phyloP scores from a whole-genome alignment of 1,140 invertebrate species.

The Drosophila busckii region DNA sequence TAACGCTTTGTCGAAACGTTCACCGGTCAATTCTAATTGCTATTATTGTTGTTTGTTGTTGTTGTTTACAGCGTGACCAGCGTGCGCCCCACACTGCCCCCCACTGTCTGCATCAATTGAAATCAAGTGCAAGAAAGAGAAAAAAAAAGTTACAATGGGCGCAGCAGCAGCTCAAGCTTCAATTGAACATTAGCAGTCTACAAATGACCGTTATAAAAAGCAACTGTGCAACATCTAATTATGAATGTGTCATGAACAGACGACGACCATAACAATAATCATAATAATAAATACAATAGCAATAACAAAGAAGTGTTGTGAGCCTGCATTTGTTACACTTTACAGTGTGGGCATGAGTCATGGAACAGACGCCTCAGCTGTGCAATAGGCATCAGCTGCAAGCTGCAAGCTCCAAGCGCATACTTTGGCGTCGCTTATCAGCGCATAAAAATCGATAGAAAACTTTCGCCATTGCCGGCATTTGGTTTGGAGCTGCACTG shows the following conservation, averaged over 20 bases:
- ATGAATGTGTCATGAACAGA: conserved; percentile 41
- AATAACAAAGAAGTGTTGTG: conserved; percentile 6
- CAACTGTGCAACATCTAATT: conserved; percentile 36
- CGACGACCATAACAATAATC: conserved; percentile 25
- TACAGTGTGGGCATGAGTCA: conserved; percentile 15
- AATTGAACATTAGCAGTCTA: conserved; percentile 31
- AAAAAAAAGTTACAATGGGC: conserved; percentile 13
- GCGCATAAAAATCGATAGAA: conserved; percentile 18
- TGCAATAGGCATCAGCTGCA: conserved; percentile 35
- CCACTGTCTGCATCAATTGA: conserved; percentile 6
- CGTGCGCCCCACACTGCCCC: conserved; percentile 11
- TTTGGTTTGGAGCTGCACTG: conserved; percentile 17
- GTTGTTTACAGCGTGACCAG: conserved; percentile 38
- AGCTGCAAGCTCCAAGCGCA: no score
- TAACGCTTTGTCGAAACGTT: conserved; percentile 66
- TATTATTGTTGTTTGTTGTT: conserved; percentile 37
- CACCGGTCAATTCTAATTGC: conserved; percentile 64
- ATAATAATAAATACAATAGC: conserved; percentile 3
- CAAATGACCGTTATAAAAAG: conserved; percentile 14
- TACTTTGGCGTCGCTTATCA: conserved; percentile 39
- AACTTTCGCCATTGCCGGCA: conserved; percentile 33
- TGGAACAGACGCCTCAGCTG: conserved; percentile 21
- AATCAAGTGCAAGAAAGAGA: conserved; percentile 36
- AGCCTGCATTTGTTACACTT: neutral
- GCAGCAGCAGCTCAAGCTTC: conserved; percentile 10